These are phyloP conservation scores for Anabas testudineus DNA, from an alignment of 2,797 vertebrate species.

Conservation along the genomic window DNA sequence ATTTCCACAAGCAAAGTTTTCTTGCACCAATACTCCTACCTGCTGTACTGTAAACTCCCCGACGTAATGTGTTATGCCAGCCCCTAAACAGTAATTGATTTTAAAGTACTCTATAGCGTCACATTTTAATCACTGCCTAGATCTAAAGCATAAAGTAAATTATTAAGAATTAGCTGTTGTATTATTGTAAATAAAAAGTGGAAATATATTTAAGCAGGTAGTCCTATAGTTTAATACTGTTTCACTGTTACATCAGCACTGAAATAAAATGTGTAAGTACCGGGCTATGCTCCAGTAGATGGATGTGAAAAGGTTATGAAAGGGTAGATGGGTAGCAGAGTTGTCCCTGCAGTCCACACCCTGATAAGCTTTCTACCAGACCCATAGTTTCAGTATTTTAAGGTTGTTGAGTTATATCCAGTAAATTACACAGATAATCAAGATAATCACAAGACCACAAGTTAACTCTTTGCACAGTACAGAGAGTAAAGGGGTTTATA, in stretches of 20 bases:
- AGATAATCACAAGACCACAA: neutral
- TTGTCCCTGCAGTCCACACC: constrained; percentile 10
- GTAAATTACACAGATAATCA: neutral
- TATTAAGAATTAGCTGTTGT: neutral
- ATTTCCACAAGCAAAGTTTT: neutral
- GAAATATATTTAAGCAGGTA: neutral
- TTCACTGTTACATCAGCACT: neutral
- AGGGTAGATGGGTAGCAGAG: no score
- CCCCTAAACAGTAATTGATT: neutral
- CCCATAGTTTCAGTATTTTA: neutral
- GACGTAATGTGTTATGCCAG: neutral
- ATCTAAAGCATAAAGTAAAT: neutral
- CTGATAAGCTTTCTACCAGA: constrained; percentile 25
- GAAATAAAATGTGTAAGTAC: constrained; percentile 1
- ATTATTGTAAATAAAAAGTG: neutral
- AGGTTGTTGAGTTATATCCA: neutral
- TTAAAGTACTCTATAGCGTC: neutral
- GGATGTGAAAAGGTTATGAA: constrained; percentile 20
- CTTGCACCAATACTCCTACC: neutral
- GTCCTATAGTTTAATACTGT: neutral
- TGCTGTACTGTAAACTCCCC: constrained; percentile 13
- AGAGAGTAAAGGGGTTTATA: neutral
- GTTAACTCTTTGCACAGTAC: neutral
- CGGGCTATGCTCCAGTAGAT: constrained; percentile 8
- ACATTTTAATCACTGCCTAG: neutral